Evolutionary conservation across 2,888 invertebrate genomes (phyloP).

Genomic region (Phortica magna): DNA sequence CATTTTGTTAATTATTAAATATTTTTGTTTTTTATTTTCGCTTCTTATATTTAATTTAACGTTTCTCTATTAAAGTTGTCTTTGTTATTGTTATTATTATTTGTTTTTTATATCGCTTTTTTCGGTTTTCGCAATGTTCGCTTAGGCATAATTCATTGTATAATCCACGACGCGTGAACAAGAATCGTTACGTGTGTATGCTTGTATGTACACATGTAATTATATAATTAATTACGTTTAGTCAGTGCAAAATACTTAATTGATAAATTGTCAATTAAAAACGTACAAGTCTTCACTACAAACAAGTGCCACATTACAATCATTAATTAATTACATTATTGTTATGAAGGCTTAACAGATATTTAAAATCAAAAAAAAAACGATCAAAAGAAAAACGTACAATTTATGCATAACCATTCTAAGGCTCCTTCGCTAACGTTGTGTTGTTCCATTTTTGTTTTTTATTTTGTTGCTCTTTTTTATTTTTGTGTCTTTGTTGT

Average conservation of each 20-base stretch:
- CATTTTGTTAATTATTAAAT: neutral
- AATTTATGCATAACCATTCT: neutral
- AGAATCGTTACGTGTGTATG: neutral
- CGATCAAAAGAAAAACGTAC: conserved; percentile 19
- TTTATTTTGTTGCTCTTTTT: neutral
- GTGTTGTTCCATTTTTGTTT: neutral
- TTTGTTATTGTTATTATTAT: too few species aligned
- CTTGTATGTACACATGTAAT: neutral
- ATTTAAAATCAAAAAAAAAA: conserved; percentile 48
- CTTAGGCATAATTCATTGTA: conserved; percentile 38
- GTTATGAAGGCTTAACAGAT: conserved; percentile 33
- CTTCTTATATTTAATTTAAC: neutral
- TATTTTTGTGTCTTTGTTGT: neutral
- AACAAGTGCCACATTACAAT: conserved; percentile 15
- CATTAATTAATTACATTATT: neutral
- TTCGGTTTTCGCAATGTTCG: neutral
- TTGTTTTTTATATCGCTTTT: too few species aligned
- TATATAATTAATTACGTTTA: conserved; percentile 25
- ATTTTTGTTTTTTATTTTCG: neutral
- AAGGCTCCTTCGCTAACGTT: neutral
- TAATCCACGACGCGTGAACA: conserved; percentile 4
- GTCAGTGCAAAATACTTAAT: conserved; percentile 22
- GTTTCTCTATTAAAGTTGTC: conserved; percentile 14
- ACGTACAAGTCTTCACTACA: neutral
- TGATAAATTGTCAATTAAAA: neutral